Base-by-base conservation (phyloP, 1,140 invertebrate species). In the Ips typographus region DNA sequence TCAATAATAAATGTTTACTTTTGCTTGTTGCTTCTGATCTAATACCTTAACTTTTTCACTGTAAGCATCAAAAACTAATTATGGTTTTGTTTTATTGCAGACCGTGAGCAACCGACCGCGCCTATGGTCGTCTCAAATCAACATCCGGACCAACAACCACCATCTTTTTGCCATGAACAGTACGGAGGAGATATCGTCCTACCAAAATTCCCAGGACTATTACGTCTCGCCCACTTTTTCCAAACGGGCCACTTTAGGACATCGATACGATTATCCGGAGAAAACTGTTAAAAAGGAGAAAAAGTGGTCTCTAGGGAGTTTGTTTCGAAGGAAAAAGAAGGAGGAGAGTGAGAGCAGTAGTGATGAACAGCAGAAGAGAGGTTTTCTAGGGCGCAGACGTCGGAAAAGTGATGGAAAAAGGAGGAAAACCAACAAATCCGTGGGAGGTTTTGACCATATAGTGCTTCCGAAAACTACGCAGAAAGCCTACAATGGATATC, bases 241-340 rank as follows among this genome's bases (percentile, higher is more conserved):
- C 43, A 72, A 73, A 68, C 68, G 76, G 58, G 47, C 74, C 4
- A 68, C 75, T 7, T 60, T 72, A 39, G 72, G 75, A 43, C 67
- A 73, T 56, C 22, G 22, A 22, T 79, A 79, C 60, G 76, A 78
- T 67, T 78, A 77, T 56, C 75, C 76, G 1, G 79, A 79, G 40
- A 77, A 78, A 59, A 67, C 74, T n/a, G 47, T 70, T 39, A 83
- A 83, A 69, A 83, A 82, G 67, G 79, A 87, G 57, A 89, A 89
- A 77, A 90, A 90, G 80, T 91, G 90, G 90, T 88, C 88, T 0
- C 83, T 91, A 3, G 89, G 89, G 22, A 87, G 87, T 72, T 81
- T 92, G 1, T 89, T 91, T 72, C 82, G 87, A 72, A 80, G 87
- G 77, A 89, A 87, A 79, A 88, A 88, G 78, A 88, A 88, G 71